phyloP scores from a whole-genome alignment of 2,797 vertebrate genomes.

The Danio kyathit region DNA sequence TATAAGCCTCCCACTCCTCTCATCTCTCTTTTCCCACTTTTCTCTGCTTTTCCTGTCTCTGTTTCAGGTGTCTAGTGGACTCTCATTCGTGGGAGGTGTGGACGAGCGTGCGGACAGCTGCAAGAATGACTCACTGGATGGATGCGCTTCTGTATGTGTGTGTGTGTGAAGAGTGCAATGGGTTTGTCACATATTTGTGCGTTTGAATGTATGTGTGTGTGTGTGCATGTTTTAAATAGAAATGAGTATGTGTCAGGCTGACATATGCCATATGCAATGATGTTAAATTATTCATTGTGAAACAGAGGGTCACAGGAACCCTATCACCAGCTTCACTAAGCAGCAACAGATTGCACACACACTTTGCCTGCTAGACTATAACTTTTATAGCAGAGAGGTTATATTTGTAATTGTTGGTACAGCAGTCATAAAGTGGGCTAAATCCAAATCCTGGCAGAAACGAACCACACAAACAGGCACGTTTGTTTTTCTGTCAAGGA shows the following conservation, averaged over 20 bases:
- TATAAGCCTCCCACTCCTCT: conserved; percentile 57
- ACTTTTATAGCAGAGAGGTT: neutral
- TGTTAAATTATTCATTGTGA: conserved; percentile 60
- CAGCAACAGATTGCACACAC: conserved; percentile 19
- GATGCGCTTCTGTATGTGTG: neutral
- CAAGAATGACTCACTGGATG: conserved; percentile 62
- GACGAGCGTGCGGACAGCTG: conserved; percentile 79
- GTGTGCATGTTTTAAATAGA: conserved; percentile 79
- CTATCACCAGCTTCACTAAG: conserved; percentile 10
- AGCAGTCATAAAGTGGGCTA: neutral
- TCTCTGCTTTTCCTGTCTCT: conserved; percentile 39
- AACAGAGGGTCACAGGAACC: conserved; percentile 45
- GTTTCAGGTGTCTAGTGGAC: conserved; percentile 59
- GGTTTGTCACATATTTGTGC: conserved; percentile 49
- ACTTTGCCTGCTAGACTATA: conserved; percentile 10
- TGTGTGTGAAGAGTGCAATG: conserved; percentile 35
- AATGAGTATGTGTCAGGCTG: conserved; percentile 76
- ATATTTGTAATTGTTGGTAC: neutral
- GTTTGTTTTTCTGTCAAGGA: neutral
- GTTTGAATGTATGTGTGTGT: conserved; percentile 62
- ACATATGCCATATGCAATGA: conserved; percentile 71
- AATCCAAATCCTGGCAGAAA: conserved; percentile 7
- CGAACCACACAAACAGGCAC: neutral
- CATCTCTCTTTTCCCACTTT: conserved; percentile 35
- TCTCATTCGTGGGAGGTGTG: conserved; percentile 73